A percentile compares a stretch with the other conserved stretches of the same genome.
phyloP scores from a whole-genome alignment of 2,113 vertebrate species.

The Centropus unirufus region DNA sequence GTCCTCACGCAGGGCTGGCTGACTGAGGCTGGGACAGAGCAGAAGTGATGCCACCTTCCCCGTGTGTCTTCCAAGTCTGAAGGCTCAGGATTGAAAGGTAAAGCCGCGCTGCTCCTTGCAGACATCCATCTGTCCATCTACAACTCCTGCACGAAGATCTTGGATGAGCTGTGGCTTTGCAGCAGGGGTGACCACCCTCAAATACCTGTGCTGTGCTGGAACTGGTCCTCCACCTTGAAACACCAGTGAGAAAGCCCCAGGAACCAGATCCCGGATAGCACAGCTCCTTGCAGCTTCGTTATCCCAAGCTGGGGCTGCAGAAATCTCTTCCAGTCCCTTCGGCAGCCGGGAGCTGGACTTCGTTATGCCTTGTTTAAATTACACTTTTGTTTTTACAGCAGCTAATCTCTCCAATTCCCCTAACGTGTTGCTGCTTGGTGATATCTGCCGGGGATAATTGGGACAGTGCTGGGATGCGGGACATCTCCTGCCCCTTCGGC shows the following conservation, averaged over 20 bases:
- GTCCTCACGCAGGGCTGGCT: background rate
- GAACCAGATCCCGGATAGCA: background rate
- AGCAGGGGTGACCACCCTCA: fast-evolving
- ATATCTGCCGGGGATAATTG: background rate
- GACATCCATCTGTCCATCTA: background rate
- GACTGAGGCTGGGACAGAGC: background rate
- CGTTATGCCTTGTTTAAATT: slow-evolving; percentile 66
- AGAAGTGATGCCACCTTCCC: background rate
- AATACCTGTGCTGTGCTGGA: background rate
- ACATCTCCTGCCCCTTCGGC: background rate
- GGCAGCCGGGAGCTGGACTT: background rate
- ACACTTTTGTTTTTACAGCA: slow-evolving; percentile 32
- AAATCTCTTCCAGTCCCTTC: background rate
- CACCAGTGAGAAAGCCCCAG: background rate
- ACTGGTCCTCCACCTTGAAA: background rate
- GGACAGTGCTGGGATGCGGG: background rate
- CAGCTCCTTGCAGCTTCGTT: background rate
- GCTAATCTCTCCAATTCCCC: slow-evolving; percentile 58
- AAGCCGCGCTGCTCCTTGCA: background rate
- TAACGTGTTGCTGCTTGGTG: background rate
- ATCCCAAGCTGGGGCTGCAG: background rate
- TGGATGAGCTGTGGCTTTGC: fast-evolving
- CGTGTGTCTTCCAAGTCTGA: background rate
- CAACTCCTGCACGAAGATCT: fast-evolving
- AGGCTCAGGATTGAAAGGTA: background rate